These are phyloP conservation scores for Antheraea yamamai DNA, from an alignment of 2,888 invertebrate genomes.

Conservation along the genomic window DNA sequence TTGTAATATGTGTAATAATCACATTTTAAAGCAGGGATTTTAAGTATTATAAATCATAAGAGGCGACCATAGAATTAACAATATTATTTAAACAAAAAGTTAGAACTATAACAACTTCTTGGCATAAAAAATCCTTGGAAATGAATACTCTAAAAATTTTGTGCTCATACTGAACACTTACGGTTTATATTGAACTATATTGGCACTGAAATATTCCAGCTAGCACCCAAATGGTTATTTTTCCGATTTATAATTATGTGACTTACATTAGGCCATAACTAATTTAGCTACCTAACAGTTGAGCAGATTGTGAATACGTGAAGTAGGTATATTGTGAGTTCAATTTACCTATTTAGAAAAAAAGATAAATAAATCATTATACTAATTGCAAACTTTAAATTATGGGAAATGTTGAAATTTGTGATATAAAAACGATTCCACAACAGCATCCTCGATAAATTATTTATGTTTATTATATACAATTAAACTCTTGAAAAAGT, in stretches of 20 bases:
- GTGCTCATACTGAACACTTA: constrained; percentile 8
- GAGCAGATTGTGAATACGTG: background rate
- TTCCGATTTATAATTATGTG: background rate
- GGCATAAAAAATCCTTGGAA: background rate
- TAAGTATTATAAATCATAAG: background rate
- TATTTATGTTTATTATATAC: no score
- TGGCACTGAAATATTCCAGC: constrained; percentile 56
- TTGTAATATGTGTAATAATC: background rate
- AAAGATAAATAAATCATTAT: background rate
- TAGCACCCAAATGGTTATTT: constrained; percentile 50
- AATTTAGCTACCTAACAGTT: constrained; percentile 1
- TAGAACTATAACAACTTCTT: no score
- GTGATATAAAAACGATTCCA: no score
- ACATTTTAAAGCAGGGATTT: background rate
- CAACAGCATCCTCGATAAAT: no score
- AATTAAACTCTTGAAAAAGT: no score
- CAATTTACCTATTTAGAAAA: background rate
- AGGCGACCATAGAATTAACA: background rate
- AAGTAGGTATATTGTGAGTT: background rate
- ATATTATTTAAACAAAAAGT: background rate
- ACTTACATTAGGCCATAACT: background rate
- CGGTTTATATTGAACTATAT: constrained; percentile 28
- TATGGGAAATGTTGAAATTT: background rate
- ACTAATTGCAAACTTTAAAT: background rate
- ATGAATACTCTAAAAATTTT: background rate